phyloP scores from a whole-genome alignment of 2,888 invertebrate genomes.

The Drosophila villosipedis region DNA sequence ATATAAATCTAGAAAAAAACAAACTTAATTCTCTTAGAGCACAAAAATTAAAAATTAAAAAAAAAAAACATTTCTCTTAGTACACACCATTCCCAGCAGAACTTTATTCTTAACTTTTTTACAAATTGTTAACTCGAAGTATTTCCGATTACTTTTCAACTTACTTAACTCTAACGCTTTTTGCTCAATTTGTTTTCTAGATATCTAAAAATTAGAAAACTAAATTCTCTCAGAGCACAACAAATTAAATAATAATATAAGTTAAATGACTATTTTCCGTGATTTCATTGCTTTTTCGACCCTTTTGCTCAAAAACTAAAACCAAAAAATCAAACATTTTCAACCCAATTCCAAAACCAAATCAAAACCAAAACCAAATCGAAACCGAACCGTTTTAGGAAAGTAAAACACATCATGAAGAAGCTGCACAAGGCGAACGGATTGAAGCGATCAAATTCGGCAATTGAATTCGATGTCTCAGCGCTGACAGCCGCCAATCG shows the following conservation, averaged over 20 bases:
- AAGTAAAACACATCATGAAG: constrained; percentile 86
- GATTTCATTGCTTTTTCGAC: constrained; percentile 34
- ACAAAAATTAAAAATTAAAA: not conserved
- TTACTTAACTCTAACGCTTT: not conserved
- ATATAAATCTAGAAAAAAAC: not conserved
- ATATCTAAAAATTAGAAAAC: not conserved
- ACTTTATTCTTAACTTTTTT: not conserved
- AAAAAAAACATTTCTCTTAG: not conserved
- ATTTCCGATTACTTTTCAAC: not conserved
- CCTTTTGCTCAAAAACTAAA: constrained; percentile 24
- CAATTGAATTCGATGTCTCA: constrained; percentile 88
- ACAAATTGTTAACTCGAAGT: not conserved
- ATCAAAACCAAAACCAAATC: constrained; percentile 10
- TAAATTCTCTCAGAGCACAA: not conserved
- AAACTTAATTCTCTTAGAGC: not conserved
- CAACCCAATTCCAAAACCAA: constrained; percentile 18
- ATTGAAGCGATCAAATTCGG: constrained; percentile 89
- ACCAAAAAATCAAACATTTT: constrained; percentile 24
- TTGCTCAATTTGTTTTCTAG: not conserved
- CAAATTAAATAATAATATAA: not conserved
- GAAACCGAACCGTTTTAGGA: constrained; percentile 66
- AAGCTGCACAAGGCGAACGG: constrained; percentile 84
- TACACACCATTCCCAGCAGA: not conserved
- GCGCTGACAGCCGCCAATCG: constrained; percentile 88
- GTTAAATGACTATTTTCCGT: not conserved